These are phyloP conservation scores for Leptogaster cylindrica DNA, from an alignment of 2,888 invertebrate genomes.

Conservation along the genomic window DNA sequence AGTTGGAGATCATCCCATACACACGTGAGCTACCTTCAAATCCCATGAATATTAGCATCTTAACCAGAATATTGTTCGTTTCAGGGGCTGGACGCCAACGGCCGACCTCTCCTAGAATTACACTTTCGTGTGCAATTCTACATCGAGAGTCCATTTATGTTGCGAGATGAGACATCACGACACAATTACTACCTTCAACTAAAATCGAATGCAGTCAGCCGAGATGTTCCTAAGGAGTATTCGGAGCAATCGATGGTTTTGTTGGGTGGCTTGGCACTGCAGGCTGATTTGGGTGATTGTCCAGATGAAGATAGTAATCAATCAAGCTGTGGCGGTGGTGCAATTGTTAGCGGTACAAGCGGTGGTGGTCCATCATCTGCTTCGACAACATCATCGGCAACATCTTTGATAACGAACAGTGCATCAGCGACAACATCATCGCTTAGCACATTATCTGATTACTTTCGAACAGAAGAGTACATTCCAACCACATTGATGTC, in stretches of 20 bases:
- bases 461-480: conserved; percentile 85
- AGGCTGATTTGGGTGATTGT: conserved; percentile 90
- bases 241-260: conserved; percentile 73
- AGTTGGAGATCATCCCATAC: conserved; percentile 94
- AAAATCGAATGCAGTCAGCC: conserved; percentile 81
- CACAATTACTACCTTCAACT: conserved; percentile 95
- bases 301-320: conserved; percentile 61
- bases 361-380: conserved; percentile 38
- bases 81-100: conserved; percentile 88
- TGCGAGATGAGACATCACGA: conserved; percentile 89
- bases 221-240: conserved; percentile 66
- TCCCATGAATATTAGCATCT: background rate
- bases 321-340: conserved; percentile 21
- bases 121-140: conserved; percentile 93
- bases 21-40: conserved; percentile 67
- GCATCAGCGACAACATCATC: conserved; percentile 44
- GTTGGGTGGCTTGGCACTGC: conserved; percentile 87
- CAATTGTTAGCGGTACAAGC: conserved; percentile 12
- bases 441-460: conserved; percentile 56
- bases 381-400: conserved; percentile 56
- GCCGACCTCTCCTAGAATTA: conserved; percentile 85
- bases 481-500: conserved; percentile 74
- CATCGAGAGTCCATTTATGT: conserved; percentile 87
- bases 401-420: conserved; percentile 50
- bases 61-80: conserved; percentile 51